These are phyloP conservation scores for Pterocles orientalis DNA, from an alignment of 2,113 vertebrate species.

Conservation along the genomic window DNA sequence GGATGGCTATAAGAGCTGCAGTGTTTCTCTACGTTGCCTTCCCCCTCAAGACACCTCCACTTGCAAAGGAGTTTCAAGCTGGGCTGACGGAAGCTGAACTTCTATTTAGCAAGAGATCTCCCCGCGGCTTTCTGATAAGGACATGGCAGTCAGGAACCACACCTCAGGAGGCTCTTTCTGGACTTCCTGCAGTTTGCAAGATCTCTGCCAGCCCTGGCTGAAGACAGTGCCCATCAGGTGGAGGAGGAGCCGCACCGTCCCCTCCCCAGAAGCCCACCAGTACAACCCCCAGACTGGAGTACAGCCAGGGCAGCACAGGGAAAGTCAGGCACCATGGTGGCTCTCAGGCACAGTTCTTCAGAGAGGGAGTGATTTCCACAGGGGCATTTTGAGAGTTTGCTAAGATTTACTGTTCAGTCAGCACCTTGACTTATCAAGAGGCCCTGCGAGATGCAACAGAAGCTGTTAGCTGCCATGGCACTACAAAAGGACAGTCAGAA, in stretches of 20 bases:
- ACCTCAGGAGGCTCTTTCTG: not conserved
- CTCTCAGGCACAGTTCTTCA: accelerated
- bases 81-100: not conserved
- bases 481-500: not conserved
- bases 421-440: not conserved
- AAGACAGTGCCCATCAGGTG: not conserved
- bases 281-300: accelerated
- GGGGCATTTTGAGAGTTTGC: not conserved
- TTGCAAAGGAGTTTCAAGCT: not conserved
- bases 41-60: not conserved
- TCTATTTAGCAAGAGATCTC: slow-evolving; percentile 12
- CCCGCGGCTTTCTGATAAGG: not conserved
- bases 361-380: not conserved
- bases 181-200: not conserved
- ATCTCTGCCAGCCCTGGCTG: not conserved
- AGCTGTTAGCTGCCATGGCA: not conserved
- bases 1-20: not conserved
- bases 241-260: not conserved
- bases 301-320: too few species aligned
- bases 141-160: not conserved
- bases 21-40: not conserved
- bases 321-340: accelerated
- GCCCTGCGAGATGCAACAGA: not conserved
- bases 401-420: not conserved
- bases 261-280: not conserved